Evolutionary conservation across 2,113 vertebrate species (phyloP), one percentile per base, ranked within the genome.

Genomic region (Archilochus colubris): DNA sequence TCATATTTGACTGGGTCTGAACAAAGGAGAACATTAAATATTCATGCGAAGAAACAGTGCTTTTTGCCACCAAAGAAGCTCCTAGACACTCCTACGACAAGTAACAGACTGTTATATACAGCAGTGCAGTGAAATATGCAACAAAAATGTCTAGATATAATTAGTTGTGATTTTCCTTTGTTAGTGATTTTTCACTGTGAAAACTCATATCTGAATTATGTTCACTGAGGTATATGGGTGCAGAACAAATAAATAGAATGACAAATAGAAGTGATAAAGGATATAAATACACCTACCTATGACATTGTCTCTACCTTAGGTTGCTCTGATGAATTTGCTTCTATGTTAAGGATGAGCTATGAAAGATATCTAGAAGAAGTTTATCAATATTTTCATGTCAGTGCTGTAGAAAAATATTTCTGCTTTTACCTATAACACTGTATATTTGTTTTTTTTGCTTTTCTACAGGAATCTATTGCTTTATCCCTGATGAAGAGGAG

Each of bases 381-480:
- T 36, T 63, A n/a, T 59, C 48, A 38, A 8, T 44, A 40, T 72
- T 48, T 28, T 57, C 36, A 62, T 7, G 12, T 75, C 31, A 66
- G 5, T 64, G n/a, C 7, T 23, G 13, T 27, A 57, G 21, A 28
- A 70, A 67, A 64, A 40, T 77, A 53, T 83, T 86, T 66, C 21
- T 50, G n/a, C 6, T 77, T 83, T 82, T 55, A 31, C 12, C 1
- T 70, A 7, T 50, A 25, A 11, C 28, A 31, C 2, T 62, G 14
- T 11, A 31, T 7, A 64, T 40, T 40, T 40, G 8, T 1, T 5
- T 0, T 6, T 0, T 0, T 28, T 46, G n/a, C 22, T n/a, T 11
- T 38, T 58, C 31, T 28, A 19, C 8, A 55, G 23, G 6, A 64
- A 53, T 48, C 3, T 2, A 1, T 40, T 58, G 11, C 7, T 63